A percentile compares a stretch with the other conserved stretches of the same genome.
phyloP scores from a whole-genome alignment of 1,140 invertebrate genomes.

The Rhyacophila brunnea region DNA sequence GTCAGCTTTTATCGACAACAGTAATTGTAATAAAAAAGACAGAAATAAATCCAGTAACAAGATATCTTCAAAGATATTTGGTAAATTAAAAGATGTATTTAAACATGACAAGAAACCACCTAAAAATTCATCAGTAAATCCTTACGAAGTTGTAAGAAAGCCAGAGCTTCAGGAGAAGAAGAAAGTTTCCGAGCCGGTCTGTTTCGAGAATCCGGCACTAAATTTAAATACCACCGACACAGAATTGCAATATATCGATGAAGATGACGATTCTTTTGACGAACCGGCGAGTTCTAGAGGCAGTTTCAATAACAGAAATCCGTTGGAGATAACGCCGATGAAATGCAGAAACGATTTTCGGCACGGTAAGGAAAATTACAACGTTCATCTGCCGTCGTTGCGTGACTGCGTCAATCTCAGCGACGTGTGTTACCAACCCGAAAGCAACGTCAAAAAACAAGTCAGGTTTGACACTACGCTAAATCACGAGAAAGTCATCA shows the following conservation, averaged over 20 bases:
- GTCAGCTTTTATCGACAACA: conserved; percentile 8
- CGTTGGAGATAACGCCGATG: conserved; percentile 27
- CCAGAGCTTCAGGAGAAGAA: conserved; percentile 40
- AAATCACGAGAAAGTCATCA: conserved; percentile 51
- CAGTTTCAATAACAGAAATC: conserved; percentile 9
- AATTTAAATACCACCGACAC: conserved; percentile 52
- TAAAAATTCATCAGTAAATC: conserved; percentile 40
- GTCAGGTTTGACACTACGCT: conserved; percentile 53
- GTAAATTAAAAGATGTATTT: conserved; percentile 51
- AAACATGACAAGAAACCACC: conserved; percentile 46
- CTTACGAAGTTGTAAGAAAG: conserved; percentile 51
- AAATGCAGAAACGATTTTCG: conserved; percentile 9
- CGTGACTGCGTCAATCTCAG: conserved; percentile 17
- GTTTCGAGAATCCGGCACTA: conserved; percentile 49
- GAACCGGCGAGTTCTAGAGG: not conserved
- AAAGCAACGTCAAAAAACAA: conserved; percentile 46
- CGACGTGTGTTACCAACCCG: conserved; percentile 17
- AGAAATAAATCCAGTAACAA: conserved; percentile 36
- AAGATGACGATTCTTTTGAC: conserved; percentile 27
- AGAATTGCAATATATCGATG: conserved; percentile 47
- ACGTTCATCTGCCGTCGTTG: conserved; percentile 1
- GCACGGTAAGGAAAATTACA: conserved; percentile 23
- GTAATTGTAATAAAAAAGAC: conserved; percentile 12
- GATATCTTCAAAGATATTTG: conserved; percentile 50
- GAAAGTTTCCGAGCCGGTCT: conserved; percentile 38